A percentile compares a stretch with the other conserved stretches of the same genome.
phyloP scores from a whole-genome alignment of 64 coral and sea anemone genomes.

The Stichodactyla mertensii region DNA sequence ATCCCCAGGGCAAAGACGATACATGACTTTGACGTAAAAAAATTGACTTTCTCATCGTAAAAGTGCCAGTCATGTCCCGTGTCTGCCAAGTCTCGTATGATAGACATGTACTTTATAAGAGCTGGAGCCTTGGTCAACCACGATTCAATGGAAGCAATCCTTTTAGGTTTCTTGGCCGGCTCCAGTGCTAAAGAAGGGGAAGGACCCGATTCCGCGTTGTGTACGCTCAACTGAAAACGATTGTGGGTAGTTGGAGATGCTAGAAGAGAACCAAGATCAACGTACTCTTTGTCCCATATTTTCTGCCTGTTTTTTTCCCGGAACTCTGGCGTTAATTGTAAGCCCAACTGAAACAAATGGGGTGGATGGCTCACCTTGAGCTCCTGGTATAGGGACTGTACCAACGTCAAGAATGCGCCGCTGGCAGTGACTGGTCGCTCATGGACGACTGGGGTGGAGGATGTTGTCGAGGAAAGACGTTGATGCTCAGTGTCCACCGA shows the following conservation, averaged over 20 bases:
- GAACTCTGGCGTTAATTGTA: conserved; percentile 28
- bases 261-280: conserved; percentile 54
- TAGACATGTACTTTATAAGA: conserved; percentile 25
- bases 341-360: conserved; percentile 19
- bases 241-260: background rate
- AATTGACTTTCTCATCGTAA: conserved; percentile 35
- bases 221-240: conserved; percentile 24
- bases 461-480: too few relatives aligned
- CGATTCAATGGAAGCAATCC: conserved; percentile 5
- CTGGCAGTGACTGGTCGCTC: background rate
- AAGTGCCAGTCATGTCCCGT: conserved; percentile 23
- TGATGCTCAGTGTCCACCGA: too few relatives aligned
- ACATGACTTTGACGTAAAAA: background rate
- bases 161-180: conserved; percentile 13
- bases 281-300: conserved; percentile 40
- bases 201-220: background rate
- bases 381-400: too few relatives aligned
- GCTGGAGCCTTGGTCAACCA: conserved; percentile 26
- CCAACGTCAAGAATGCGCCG: background rate
- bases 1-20: conserved; percentile 14
- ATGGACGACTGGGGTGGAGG: background rate
- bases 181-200: background rate
- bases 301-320: conserved; percentile 24
- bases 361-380: background rate
- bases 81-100: conserved; percentile 12